Evolutionary conservation across 2,888 invertebrate genomes (phyloP).

Genomic region (Autographa gamma): DNA sequence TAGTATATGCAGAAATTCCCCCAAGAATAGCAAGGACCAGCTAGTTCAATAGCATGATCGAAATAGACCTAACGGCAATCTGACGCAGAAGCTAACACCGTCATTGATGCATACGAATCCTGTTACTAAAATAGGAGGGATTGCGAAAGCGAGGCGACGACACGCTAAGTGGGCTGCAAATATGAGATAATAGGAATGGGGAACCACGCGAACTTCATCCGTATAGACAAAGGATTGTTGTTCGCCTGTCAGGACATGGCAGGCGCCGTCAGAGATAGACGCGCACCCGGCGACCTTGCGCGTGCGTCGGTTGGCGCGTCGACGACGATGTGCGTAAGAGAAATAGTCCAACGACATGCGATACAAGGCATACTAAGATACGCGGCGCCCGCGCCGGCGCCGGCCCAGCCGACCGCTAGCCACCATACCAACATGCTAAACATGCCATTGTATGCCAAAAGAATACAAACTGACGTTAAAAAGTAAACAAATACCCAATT

Average conservation of each 20-base stretch:
- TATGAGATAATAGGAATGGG: constrained; percentile 63
- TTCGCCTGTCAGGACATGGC: constrained; percentile 66
- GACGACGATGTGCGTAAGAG: constrained; percentile 64
- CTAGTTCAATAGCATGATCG: constrained; percentile 65
- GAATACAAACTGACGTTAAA: constrained; percentile 59
- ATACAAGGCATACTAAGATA: constrained; percentile 75
- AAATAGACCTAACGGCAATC: constrained; percentile 70
- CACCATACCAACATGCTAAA: constrained; percentile 72
- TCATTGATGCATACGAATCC: constrained; percentile 75
- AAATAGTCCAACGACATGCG: constrained; percentile 70
- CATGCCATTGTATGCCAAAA: constrained; percentile 73
- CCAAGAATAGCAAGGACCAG: constrained; percentile 47
- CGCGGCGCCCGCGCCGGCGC: constrained; percentile 74
- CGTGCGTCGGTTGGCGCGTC: constrained; percentile 71
- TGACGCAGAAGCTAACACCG: constrained; percentile 77
- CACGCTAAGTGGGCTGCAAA: constrained; percentile 69
- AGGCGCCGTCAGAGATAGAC: constrained; percentile 78
- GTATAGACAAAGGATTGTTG: constrained; percentile 66
- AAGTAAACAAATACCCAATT: constrained; percentile 67
- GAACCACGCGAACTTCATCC: constrained; percentile 53
- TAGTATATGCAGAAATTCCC: constrained; percentile 50
- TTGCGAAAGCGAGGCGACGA: constrained; percentile 71
- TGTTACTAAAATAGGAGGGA: constrained; percentile 76
- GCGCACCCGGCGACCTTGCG: constrained; percentile 85
- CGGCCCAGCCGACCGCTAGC: constrained; percentile 49